Evolutionary conservation across 2,113 vertebrate genomes (phyloP), one percentile per base, ranked within the genome.

Genomic region (Fukomys damarensis): DNA sequence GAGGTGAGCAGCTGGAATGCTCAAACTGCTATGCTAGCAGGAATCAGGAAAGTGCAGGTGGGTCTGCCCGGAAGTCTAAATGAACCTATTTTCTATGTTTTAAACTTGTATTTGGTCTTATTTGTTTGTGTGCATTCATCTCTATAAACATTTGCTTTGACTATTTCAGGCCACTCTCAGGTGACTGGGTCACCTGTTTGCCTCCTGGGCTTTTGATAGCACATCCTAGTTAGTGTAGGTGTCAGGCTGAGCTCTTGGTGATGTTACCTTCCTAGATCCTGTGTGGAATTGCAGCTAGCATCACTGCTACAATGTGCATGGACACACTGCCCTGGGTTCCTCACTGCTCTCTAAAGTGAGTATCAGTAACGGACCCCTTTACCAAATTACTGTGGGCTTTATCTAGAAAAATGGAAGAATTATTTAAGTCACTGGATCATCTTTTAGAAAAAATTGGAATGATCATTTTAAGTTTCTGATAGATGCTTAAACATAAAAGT

Each of bases 261-360:
- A 3, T 43, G n/a, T 38, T 65, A 26, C 3, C 35, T 20, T n/a
- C 12, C 3, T 2, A 9, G 11, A 43, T 13, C 49, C 19, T 0
- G 2, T 28, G 32, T 28, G 38, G 46, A 41, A 38, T 1, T 28
- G 38, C 9, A 65, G 61, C n/a, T 9, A 14, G 14, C 38, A 12
- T n/a, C 7, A 3, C 5, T n/a, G 3, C 19, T 83, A 9, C 32
- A n/a, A 17, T 7, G 7, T 19, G 14, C 26, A 30, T 79, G 54
- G 16, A 35, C 11, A 14, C 61, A 22, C 0, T 7, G 46, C 49
- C 81, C 49, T 1, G 3, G 49, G 13, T 2, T 28, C 52, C 38
- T 68, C n/a, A 8, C 56, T 61, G 22, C 30, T 72, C 14, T 49
- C 58, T 85, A 70, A 91, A 80, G 72, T 38, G 38, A 28, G 6